Conservation (phyloP, 1,140 invertebrate species). For the Meloidogyne exigua region DNA sequence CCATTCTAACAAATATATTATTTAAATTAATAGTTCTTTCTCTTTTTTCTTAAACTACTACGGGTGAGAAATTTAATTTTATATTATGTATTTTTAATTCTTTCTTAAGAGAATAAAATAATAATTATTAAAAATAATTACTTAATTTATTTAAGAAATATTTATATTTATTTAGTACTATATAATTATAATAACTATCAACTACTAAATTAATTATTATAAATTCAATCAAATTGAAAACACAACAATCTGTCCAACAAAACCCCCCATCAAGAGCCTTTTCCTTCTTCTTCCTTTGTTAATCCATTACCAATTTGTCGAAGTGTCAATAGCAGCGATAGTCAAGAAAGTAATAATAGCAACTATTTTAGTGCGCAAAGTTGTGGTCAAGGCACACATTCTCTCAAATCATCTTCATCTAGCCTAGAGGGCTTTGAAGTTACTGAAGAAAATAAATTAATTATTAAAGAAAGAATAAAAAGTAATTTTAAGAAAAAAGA, state of each 20-base stretch:
- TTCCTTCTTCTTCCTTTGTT: not conserved
- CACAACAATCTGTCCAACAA: slow-evolving; percentile 9
- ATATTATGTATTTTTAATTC: too few relatives aligned
- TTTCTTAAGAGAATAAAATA: too few relatives aligned
- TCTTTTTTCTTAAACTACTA: too few relatives aligned
- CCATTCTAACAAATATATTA: too few relatives aligned
- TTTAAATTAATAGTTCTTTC: too few relatives aligned
- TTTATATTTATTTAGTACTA: not conserved
- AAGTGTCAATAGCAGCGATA: slow-evolving; percentile 10
- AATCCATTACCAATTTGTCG: not conserved
- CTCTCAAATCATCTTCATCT: not conserved
- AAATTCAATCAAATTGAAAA: not conserved
- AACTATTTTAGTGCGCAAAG: slow-evolving; percentile 16
- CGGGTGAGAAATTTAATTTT: too few relatives aligned
- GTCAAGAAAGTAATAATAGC: slow-evolving; percentile 7
- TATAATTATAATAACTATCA: not conserved
- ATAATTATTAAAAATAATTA: too few relatives aligned
- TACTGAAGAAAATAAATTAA: not conserved
- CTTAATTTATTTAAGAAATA: too few relatives aligned
- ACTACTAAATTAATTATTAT: slow-evolving; percentile 1
- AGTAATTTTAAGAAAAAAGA: not conserved
- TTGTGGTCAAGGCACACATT: slow-evolving; percentile 11
- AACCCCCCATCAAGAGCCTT: not conserved
- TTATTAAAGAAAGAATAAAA: not conserved
- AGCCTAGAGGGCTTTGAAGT: not conserved